Conservation (phyloP, 64 coral and sea anemone species). For the Dendronephthya gigantea region DNA sequence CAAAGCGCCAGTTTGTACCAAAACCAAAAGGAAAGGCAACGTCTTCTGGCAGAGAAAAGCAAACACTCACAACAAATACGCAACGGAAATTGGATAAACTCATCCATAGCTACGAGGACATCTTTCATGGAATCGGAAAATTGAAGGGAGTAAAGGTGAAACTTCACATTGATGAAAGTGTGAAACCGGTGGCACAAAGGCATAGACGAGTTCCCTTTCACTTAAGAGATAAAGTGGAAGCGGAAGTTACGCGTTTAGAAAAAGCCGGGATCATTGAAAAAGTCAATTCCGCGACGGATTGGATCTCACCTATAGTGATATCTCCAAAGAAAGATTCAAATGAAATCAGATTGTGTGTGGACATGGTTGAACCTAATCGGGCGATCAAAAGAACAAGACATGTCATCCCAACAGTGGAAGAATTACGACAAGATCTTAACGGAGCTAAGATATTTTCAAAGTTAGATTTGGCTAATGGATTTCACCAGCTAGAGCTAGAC, state of each 20-base stretch:
- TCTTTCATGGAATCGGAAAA: conserved; percentile 41
- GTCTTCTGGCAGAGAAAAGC: no score
- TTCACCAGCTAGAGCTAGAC: no score
- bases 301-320: no score
- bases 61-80: not conserved
- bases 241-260: no score
- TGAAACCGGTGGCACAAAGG: conserved; percentile 32
- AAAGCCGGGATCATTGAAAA: no score
- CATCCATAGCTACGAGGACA: conserved; percentile 12
- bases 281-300: no score
- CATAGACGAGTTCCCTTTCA: conserved; percentile 27
- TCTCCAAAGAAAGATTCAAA: no score
- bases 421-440: conserved; percentile 21
- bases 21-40: not conserved
- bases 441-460: conserved; percentile 9
- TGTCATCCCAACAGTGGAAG: no score
- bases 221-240: conserved; percentile 19
- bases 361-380: no score
- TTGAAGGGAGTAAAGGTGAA: conserved; percentile 40
- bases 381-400: no score
- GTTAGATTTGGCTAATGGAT: no score
- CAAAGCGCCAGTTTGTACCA: not conserved
- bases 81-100: not conserved
- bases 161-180: conserved; percentile 34
- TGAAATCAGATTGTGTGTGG: no score